Conservation (phyloP, 2,888 invertebrate genomes). For the Itoplectis maculator region DNA sequence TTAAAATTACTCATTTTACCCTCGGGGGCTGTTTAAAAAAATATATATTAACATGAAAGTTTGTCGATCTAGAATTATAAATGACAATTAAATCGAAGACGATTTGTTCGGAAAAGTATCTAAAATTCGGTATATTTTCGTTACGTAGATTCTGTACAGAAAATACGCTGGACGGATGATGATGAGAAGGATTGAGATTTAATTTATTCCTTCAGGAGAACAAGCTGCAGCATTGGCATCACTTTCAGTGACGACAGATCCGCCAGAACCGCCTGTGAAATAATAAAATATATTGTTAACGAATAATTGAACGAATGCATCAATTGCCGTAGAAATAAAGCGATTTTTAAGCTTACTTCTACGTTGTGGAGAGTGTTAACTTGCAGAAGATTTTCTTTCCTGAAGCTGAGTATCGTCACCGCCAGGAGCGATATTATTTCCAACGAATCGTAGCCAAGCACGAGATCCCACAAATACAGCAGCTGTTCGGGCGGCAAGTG, state of each 20-base stretch:
- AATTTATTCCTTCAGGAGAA: conserved; percentile 88
- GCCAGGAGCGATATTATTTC: conserved; percentile 95
- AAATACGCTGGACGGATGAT: not conserved
- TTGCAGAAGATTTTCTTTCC: conserved; percentile 93
- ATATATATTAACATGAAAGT: not conserved
- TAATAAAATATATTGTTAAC: conserved; percentile 1
- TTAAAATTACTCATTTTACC: too few relatives aligned
- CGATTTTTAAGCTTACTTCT: conserved; percentile 86
- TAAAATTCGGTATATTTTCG: not conserved
- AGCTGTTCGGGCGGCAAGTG: conserved; percentile 97
- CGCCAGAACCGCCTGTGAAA: conserved; percentile 90
- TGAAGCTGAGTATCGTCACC: conserved; percentile 93
- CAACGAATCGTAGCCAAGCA: conserved; percentile 96
- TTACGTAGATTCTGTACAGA: conserved; percentile 9
- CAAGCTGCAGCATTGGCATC: conserved; percentile 93
- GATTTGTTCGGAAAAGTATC: conserved; percentile 1
- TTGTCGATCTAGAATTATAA: not conserved
- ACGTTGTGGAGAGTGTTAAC: conserved; percentile 91
- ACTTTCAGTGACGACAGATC: conserved; percentile 95
- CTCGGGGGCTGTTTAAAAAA: too few relatives aligned
- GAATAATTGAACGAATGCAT: not conserved
- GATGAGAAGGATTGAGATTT: not conserved
- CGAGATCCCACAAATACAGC: conserved; percentile 95
- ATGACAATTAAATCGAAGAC: not conserved
- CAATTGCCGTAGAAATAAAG: too few relatives aligned